phyloP scores from a whole-genome alignment of 2,113 vertebrate genomes.

The Scatophagus argus region DNA sequence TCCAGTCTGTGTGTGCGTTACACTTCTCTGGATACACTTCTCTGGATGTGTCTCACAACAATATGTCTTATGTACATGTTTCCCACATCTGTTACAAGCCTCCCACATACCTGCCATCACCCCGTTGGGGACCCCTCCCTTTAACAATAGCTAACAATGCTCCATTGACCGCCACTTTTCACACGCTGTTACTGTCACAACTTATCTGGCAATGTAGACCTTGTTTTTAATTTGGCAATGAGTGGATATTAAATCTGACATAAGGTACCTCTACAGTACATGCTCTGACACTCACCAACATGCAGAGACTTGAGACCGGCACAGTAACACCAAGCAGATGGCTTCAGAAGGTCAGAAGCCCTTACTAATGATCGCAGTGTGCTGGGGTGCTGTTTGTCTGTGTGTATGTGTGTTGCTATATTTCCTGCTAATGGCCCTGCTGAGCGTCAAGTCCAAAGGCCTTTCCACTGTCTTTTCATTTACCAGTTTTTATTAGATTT shows the following conservation, averaged over 20 bases:
- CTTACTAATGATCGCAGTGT: constrained; percentile 58
- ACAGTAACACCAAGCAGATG: constrained; percentile 71
- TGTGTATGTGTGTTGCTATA: constrained; percentile 37
- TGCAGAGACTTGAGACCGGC: constrained; percentile 56
- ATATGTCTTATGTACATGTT: constrained; percentile 26
- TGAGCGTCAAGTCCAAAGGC: constrained; percentile 63
- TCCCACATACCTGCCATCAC: constrained; percentile 53
- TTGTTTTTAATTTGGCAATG: constrained; percentile 48
- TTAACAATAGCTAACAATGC: not conserved
- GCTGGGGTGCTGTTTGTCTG: constrained; percentile 41
- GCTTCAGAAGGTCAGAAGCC: constrained; percentile 71
- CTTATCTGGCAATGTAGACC: constrained; percentile 4
- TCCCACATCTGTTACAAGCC: constrained; percentile 20
- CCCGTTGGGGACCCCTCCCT: constrained; percentile 9
- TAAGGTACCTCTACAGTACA: constrained; percentile 54
- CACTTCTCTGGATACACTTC: not conserved
- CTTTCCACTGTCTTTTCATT: constrained; percentile 71
- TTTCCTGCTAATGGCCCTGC: constrained; percentile 51
- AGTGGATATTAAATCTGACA: constrained; percentile 53
- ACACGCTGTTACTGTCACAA: constrained; percentile 1
- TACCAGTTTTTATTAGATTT: constrained; percentile 72
- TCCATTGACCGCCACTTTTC: constrained; percentile 12
- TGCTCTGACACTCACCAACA: constrained; percentile 52
- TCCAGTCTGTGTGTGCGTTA: not conserved
- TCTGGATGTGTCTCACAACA: constrained; percentile 25